Conservation (phyloP, 1,140 invertebrate genomes). For the Cydia fagiglandana region DNA sequence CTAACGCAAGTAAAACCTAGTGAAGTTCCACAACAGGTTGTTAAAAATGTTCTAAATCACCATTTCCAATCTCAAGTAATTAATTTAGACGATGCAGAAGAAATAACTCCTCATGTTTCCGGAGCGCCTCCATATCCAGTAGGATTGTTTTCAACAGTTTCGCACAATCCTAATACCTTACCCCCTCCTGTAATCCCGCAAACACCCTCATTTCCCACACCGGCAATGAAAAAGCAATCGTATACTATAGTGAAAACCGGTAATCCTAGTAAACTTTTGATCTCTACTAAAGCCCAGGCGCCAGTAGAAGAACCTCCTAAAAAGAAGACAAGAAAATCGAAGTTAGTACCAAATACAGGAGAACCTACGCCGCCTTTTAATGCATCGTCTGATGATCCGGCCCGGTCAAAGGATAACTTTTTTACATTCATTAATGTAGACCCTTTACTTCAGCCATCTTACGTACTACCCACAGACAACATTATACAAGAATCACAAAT, state of each 20-base stretch:
- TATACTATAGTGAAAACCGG: constrained; percentile 70
- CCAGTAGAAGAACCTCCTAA: constrained; percentile 45
- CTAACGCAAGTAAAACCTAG: constrained; percentile 14
- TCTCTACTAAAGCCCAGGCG: constrained; percentile 62
- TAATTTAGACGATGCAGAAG: constrained; percentile 36
- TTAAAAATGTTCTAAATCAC: neutral
- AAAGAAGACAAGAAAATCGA: constrained; percentile 52
- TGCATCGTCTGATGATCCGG: constrained; percentile 56
- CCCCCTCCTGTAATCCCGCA: constrained; percentile 29
- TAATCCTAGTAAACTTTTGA: constrained; percentile 70
- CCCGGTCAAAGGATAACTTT: constrained; percentile 53
- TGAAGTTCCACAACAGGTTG: constrained; percentile 12
- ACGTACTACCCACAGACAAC: constrained; percentile 69
- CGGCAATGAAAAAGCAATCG: constrained; percentile 68
- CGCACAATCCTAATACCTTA: constrained; percentile 39
- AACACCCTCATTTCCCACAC: constrained; percentile 49
- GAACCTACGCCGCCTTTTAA: constrained; percentile 50
- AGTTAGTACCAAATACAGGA: constrained; percentile 33
- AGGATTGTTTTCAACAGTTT: constrained; percentile 60
- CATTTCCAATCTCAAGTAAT: constrained; percentile 37
- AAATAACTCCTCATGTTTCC: constrained; percentile 20
- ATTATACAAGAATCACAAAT: constrained; percentile 75
- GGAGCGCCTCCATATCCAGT: constrained; percentile 65
- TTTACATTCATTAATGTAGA: constrained; percentile 75
- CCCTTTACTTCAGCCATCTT: constrained; percentile 68